Base-by-base conservation (phyloP, 1,140 invertebrate genomes). In the Hyles vespertilio region DNA sequence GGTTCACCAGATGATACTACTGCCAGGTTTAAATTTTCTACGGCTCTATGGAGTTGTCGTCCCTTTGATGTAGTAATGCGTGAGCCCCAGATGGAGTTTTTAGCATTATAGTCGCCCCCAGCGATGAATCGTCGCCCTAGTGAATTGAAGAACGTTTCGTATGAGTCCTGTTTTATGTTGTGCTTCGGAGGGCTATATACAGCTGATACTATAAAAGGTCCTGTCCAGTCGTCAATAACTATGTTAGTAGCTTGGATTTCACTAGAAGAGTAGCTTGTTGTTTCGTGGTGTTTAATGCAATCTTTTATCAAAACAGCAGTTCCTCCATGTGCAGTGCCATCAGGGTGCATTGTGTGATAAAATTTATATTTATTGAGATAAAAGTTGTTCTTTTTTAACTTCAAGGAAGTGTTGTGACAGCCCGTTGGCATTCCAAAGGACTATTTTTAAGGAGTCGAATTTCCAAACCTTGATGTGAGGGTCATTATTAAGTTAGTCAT, bases 81-180 rank as follows among this genome's bases (percentile, higher is more conserved):
- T 34, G 66, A 81, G 4, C 74, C 70, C 74, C 74, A 85, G 10
- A 57, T 36, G 3, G 46, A 58, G 12, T 80, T 70, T 60, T 84
- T 84, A 3, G 72, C 74, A 50, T 83, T 86, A 12, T 67, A 84
- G 48, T 86, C 74, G 2, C 76, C 77, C 0, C 70, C 80, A 3
- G 66, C 72, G 32, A 89, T 67, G 59, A 85, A 87, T 53, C 67
- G 62, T 6, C 56, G 49, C 5, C 84, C 82, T 11, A 89, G 56
- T 5, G 56, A 62, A 12, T 65, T 59, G 55, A 89, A 77, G 48
- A 76, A 78, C 6, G 61, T 33, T n/a, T 40, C 44, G 53, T 73
- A 87, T 1, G 85, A 44, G 9, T 74, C 22, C 33, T 59, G 44
- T 48, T 70, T 77, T 12, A 79, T 44, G 10, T 49, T 59, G 52